Conservation (phyloP, 2,797 vertebrate genomes). For the Nannoperca obscura region DNA sequence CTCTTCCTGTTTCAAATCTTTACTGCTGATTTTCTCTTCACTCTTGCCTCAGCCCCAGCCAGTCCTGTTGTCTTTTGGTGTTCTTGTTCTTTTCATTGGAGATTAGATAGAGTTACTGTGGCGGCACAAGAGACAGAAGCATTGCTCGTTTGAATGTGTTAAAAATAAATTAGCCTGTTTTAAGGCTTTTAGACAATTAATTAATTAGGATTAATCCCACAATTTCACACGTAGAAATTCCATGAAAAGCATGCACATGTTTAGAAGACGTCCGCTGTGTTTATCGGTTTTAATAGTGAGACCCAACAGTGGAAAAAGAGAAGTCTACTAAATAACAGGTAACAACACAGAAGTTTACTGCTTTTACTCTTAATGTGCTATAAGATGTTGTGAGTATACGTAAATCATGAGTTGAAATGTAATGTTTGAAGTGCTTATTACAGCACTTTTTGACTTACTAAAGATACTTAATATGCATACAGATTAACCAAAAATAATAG, state of each 20-base stretch:
- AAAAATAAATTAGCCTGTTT: slow-evolving; percentile 45
- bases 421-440: not conserved
- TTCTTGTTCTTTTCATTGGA: slow-evolving; percentile 79
- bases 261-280: not conserved
- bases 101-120: slow-evolving; percentile 81
- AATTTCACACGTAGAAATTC: slow-evolving; percentile 11
- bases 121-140: slow-evolving; percentile 69
- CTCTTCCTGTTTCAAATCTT: slow-evolving; percentile 98
- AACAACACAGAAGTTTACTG: not conserved
- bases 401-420: not conserved
- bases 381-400: not conserved
- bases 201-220: slow-evolving; percentile 14
- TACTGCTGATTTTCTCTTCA: slow-evolving; percentile 88
- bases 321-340: not conserved
- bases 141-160: slow-evolving; percentile 48
- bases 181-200: slow-evolving; percentile 30
- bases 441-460: not conserved
- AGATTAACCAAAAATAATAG: not conserved
- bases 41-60: slow-evolving; percentile 81
- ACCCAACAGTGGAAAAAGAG: not conserved
- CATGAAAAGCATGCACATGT: not conserved
- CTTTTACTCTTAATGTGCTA: not conserved
- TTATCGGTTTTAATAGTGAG: not conserved
- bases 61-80: slow-evolving; percentile 75
- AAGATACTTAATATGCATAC: not conserved